phyloP scores from a whole-genome alignment of 2,113 vertebrate genomes.

The Muntiacus reevesi region DNA sequence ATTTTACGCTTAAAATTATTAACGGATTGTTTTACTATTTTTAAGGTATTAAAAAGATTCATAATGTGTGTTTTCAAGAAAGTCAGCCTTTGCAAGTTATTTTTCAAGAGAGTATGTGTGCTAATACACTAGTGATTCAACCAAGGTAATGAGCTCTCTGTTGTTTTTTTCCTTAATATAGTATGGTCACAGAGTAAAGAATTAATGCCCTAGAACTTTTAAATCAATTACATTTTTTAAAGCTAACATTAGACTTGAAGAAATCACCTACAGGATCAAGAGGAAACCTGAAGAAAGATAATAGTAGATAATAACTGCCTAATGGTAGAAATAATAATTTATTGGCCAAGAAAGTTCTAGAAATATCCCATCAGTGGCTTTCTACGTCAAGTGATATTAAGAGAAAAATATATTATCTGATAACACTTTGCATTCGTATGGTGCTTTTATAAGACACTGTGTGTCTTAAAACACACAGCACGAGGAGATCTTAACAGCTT shows the following conservation, averaged over 20 bases:
- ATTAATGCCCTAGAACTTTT: not conserved
- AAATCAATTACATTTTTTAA: not conserved
- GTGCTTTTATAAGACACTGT: not conserved
- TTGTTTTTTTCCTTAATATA: not conserved
- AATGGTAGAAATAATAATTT: not conserved
- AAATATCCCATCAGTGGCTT: not conserved
- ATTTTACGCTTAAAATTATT: conserved; percentile 38
- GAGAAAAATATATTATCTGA: not conserved
- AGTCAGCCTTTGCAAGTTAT: conserved; percentile 90
- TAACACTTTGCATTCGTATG: not conserved
- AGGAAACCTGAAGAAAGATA: conserved; percentile 9
- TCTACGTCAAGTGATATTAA: not conserved
- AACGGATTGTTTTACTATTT: conserved; percentile 50
- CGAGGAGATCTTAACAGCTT: not conserved
- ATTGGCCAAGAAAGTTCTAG: not conserved
- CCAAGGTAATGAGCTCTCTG: conserved; percentile 85
- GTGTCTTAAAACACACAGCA: not conserved
- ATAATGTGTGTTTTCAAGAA: conserved; percentile 90
- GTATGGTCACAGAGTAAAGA: not conserved
- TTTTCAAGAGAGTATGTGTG: conserved; percentile 88
- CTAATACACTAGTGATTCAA: conserved; percentile 89
- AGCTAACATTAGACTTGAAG: not conserved
- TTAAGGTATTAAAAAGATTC: conserved; percentile 92
- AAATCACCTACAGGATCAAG: not conserved
- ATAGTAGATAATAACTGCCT: not conserved